phyloP scores from a whole-genome alignment of 2,888 invertebrate genomes.

The Campoplex capitator region DNA sequence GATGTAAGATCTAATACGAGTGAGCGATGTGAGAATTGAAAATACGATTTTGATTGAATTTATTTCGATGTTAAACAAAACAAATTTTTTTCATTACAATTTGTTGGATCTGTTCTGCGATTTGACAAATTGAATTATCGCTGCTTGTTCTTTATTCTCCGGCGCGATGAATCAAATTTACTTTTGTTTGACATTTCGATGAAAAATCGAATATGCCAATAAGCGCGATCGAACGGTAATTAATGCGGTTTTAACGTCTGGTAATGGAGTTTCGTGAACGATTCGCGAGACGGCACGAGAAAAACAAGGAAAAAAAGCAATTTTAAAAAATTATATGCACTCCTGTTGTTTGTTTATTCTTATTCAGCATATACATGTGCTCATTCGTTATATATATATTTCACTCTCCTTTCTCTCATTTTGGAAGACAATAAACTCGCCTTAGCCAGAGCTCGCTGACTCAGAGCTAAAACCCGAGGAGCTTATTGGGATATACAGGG shows the following conservation, averaged over 20 bases:
- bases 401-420: conserved; percentile 65
- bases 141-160: neutral
- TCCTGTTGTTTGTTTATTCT: neutral
- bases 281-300: neutral
- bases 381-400: conserved; percentile 39
- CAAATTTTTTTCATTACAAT: neutral
- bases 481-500: conserved; percentile 43
- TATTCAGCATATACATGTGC: conserved; percentile 32
- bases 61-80: neutral
- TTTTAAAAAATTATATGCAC: conserved; percentile 11
- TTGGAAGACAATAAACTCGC: conserved; percentile 73
- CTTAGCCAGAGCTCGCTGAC: conserved; percentile 56
- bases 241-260: conserved; percentile 21
- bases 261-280: conserved; percentile 3
- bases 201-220: neutral
- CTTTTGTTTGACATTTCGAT: conserved; percentile 18
- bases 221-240: conserved; percentile 35
- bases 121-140: neutral
- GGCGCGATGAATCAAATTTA: neutral
- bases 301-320: conserved; percentile 2
- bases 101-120: neutral
- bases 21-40: neutral
- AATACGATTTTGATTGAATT: neutral
- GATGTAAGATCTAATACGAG: conserved; percentile 1
- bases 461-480: conserved; percentile 60